Evolutionary conservation across 2,888 invertebrate genomes (phyloP), one percentile per base, ranked within the genome.

Genomic region (Macroteleia sp.): DNA sequence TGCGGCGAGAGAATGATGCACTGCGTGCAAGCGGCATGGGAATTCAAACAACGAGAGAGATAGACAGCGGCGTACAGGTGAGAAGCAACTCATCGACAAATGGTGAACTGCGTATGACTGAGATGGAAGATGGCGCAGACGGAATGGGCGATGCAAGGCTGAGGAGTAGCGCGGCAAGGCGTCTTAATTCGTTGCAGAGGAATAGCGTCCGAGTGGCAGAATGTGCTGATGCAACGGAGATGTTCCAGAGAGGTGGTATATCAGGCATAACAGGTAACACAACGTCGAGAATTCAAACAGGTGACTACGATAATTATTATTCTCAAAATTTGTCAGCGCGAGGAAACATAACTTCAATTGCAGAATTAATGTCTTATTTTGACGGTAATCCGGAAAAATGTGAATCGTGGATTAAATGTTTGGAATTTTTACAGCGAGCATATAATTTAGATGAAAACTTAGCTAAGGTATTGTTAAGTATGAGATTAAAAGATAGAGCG

Each of bases 381-480:
- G 25, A 25, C 20, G 44, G 44, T 44, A 20, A 44, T n/a, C 20
- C 44, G 12, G 44, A 44, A 4, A 44, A 44, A 14, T 44, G 44
- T n/a, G 44, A 44, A 10, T 10, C 19, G 3, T 44, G 22, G 22
- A 25, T 44, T n/a, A 20, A 44, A 44, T n/a, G 44, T 16, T 20
- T 44, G 10, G 19, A 44, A 25, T 44, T 44, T 25, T 20, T 22
- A 44, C n/a, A 44, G 22, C 8, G 17, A n/a, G 16, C 8, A 17
- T 44, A 44, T 44, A 22, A 44, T 20, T n/a, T 44, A 22, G 44
- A 44, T 14, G 44, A 44, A 20, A 44, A 22, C 6, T 2, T 17
- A n/a, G 22, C 44, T 12, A 44, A 9, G n/a, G 22, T 44, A 9
- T 25, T 44, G 14, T 25, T 44, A 14, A 44, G 30, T 30, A 48